Conservation (phyloP, 2,797 vertebrate genomes). For the Spinibarbus caldwelli region DNA sequence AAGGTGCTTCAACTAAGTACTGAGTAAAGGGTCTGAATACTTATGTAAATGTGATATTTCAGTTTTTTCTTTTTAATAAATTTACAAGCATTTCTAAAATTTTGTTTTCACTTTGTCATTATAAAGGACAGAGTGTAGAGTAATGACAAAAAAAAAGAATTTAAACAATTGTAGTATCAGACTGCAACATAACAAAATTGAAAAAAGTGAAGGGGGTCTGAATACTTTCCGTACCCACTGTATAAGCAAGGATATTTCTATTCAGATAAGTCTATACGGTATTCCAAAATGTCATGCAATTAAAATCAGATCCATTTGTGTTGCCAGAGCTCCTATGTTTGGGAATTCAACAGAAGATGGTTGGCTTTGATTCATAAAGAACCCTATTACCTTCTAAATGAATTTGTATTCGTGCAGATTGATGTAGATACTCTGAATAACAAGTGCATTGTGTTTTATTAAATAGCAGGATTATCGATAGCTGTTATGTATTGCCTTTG, state of each 20-base stretch:
- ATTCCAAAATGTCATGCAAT: background rate
- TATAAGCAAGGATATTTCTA: slow-evolving; percentile 17
- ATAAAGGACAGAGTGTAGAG: too few species aligned
- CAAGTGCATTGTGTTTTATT: slow-evolving; percentile 5
- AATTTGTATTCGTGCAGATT: slow-evolving; percentile 45
- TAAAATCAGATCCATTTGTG: background rate
- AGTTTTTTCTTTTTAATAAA: too few species aligned
- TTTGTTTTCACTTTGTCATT: too few species aligned
- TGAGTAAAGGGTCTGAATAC: too few species aligned
- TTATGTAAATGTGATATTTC: too few species aligned
- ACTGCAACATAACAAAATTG: too few species aligned
- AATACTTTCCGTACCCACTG: too few species aligned
- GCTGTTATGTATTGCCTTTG: background rate
- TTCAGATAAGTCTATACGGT: background rate
- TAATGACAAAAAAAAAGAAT: too few species aligned
- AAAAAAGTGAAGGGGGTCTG: too few species aligned
- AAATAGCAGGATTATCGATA: slow-evolving; percentile 21
- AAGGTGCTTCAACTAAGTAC: too few species aligned
- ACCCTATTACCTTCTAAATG: background rate
- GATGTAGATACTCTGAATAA: slow-evolving; percentile 9
- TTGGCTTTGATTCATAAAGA: slow-evolving; percentile 24
- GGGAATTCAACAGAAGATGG: background rate
- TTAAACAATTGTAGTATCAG: too few species aligned
- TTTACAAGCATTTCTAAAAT: too few species aligned
- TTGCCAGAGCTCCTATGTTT: slow-evolving; percentile 5